Evolutionary conservation across 2,888 invertebrate species (phyloP), one percentile per base, ranked within the genome.

Genomic region (Agrilus cyanescens): DNA sequence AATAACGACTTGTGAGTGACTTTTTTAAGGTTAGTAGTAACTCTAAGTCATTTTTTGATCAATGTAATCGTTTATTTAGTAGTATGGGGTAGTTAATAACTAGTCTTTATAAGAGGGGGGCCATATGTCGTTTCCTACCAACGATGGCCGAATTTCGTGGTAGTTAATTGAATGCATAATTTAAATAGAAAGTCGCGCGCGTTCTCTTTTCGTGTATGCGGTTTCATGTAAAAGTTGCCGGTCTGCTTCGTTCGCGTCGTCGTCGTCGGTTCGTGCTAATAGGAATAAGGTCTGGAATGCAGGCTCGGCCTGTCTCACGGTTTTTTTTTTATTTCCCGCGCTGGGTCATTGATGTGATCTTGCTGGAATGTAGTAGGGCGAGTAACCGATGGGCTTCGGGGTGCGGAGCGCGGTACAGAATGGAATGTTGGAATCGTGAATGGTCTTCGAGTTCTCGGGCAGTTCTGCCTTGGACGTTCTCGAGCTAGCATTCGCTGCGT

Each of bases 261-360:
- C n/a, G 30, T 25, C 29, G 16, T 32, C 18, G 15, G 20, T 14
- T 39, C 12, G 12, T 25, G 25, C 30, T 30, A 29, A 31, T 12
- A 40, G 46, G 46, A 25, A 25, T 45, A 40, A 42, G 42, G 40
- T 37, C 29, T 36, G 47, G 47, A 45, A 47, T 47, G 47, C 29
- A 38, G 43, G 47, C 41, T 40, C 37, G 37, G 43, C 43, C 43
- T 43, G 40, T 29, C 25, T 25, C 25, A 25, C 38, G 41, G 57
- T 61, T 60, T 59, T 59, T 61, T 58, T 56, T 54, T 58, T 61
- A 59, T 64, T 59, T 63, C 63, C 63, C 62, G 62, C 57, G 58
- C 55, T 62, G 64, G 66, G 65, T 66, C 67, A 67, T 67, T 67
- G 66, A 67, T 66, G 65, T 65, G 67, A 65, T 67, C 65, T 63